Conservation (phyloP, 2,888 invertebrate genomes). For the Andrena fulva region DNA sequence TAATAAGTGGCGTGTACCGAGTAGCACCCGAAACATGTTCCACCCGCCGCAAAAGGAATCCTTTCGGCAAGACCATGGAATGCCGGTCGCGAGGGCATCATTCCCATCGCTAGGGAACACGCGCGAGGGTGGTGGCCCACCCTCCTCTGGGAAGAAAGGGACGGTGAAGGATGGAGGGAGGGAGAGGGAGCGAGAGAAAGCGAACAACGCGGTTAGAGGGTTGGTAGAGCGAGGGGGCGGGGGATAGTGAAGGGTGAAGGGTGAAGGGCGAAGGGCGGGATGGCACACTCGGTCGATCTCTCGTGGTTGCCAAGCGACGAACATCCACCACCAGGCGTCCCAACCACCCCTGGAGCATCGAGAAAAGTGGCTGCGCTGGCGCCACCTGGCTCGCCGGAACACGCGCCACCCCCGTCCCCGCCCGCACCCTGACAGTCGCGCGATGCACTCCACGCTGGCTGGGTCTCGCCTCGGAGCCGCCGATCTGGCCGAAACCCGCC, state of each 20-base stretch:
- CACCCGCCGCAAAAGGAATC: too few species aligned
- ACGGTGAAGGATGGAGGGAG: neutral
- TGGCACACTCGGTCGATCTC: conserved; percentile 82
- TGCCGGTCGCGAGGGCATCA: conserved; percentile 21
- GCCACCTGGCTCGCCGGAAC: conserved; percentile 54
- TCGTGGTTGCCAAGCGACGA: conserved; percentile 83
- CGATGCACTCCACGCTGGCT: conserved; percentile 81
- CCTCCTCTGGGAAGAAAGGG: neutral
- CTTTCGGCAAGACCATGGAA: neutral
- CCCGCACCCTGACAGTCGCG: conserved; percentile 75
- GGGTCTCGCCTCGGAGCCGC: conserved; percentile 75
- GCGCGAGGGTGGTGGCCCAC: conserved; percentile 40
- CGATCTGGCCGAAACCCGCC: conserved; percentile 53
- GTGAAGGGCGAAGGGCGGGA: conserved; percentile 71
- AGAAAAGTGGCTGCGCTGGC: conserved; percentile 63
- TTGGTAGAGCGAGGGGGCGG: neutral
- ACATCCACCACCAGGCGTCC: conserved; percentile 75
- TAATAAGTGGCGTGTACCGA: too few species aligned
- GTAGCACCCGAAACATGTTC: neutral
- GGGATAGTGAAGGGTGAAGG: conserved; percentile 78
- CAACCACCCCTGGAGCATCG: conserved; percentile 62
- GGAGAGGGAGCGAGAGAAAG: neutral
- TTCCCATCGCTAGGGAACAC: conserved; percentile 30
- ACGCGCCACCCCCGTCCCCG: conserved; percentile 59
- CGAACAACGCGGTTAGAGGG: conserved; percentile 10